Percentiles rank a stretch among this genome's conserved stretches.
phyloP scores from a whole-genome alignment of 2,797 vertebrate genomes.

The Cetoscarus ocellatus region DNA sequence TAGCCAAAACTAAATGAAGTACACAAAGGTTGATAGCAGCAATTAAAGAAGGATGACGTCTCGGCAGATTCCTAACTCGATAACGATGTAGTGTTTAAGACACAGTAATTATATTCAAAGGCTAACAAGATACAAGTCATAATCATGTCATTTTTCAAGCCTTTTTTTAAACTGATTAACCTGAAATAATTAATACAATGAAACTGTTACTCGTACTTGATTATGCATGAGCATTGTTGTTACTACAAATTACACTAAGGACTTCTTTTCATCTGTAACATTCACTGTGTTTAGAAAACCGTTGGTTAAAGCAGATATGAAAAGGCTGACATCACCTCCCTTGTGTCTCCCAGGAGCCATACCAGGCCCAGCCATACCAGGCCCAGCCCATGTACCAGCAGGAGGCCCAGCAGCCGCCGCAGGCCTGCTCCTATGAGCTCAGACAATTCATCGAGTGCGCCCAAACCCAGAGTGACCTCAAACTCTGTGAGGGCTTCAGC shows the following conservation, averaged over 20 bases:
- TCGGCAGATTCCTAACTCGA: too few species aligned
- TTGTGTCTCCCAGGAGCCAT: slow-evolving; percentile 84
- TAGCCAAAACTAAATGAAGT: too few species aligned
- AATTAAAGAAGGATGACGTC: too few species aligned
- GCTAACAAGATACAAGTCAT: too few species aligned
- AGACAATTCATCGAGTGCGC: slow-evolving; percentile 96
- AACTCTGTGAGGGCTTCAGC: slow-evolving; percentile 94
- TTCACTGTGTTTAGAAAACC: not conserved
- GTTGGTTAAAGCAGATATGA: not conserved
- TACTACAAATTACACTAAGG: not conserved
- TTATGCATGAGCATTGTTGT: not conserved
- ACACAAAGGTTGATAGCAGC: too few species aligned
- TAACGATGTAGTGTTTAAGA: too few species aligned
- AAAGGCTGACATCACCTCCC: not conserved
- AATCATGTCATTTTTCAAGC: too few species aligned
- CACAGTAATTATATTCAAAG: too few species aligned
- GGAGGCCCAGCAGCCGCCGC: slow-evolving; percentile 80
- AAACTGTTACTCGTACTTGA: too few species aligned
- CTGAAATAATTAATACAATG: too few species aligned
- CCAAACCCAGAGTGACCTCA: slow-evolving; percentile 92
- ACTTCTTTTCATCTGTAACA: not conserved
- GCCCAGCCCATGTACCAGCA: slow-evolving; percentile 78
- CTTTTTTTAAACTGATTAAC: too few species aligned
- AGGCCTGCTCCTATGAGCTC: slow-evolving; percentile 90
- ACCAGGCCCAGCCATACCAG: slow-evolving; percentile 79